Conservation (phyloP, 2,113 vertebrate genomes). For the Pandion haliaetus region DNA sequence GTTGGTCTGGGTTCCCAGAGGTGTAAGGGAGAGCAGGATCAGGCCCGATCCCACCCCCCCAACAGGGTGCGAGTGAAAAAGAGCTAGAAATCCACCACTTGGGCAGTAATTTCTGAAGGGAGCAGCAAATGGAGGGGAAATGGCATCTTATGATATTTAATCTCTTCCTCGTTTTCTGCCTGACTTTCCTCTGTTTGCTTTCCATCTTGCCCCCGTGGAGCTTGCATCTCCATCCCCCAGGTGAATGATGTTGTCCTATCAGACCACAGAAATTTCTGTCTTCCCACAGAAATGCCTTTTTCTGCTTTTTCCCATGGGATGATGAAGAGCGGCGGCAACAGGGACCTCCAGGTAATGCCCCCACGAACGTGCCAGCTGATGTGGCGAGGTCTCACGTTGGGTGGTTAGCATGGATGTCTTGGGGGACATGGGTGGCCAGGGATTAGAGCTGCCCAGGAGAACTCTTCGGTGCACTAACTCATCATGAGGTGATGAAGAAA, state of each 20-base stretch:
- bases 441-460: neutral
- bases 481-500: neutral
- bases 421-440: too few species aligned
- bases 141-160: neutral
- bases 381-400: neutral
- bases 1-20: neutral
- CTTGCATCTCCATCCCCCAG: neutral
- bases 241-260: neutral
- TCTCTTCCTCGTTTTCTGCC: neutral
- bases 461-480: neutral
- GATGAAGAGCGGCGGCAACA: rapidly evolving
- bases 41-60: neutral
- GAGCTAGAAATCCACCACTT: neutral
- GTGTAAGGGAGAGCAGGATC: neutral
- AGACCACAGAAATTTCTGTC: neutral
- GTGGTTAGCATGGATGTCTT: neutral
- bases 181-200: neutral
- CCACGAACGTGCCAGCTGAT: rapidly evolving
- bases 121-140: neutral
- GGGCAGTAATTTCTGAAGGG: neutral
- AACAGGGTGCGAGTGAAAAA: neutral
- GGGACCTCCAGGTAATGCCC: neutral
- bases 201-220: neutral
- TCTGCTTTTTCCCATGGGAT: neutral
- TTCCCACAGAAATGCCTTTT: neutral